Evolutionary conservation across 1,140 invertebrate species (phyloP).

Genomic region (Drosophila guanche): DNA sequence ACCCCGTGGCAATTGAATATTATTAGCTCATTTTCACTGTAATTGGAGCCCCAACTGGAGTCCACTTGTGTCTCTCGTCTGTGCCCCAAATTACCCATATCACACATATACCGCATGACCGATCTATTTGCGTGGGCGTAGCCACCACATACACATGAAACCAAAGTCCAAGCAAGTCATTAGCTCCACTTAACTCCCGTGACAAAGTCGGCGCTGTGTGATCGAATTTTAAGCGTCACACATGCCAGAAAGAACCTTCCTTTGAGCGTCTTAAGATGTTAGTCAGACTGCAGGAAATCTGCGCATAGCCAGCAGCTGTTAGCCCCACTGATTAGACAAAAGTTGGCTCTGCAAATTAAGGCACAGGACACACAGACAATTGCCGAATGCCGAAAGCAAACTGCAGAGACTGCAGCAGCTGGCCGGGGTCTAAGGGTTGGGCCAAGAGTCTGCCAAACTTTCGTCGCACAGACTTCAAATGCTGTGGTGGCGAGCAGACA

Average conservation of each 20-base stretch:
- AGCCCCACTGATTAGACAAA: conserved; percentile 44
- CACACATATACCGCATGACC: conserved; percentile 39
- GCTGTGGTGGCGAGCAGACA: too few relatives aligned
- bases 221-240: not conserved
- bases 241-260: too few relatives aligned
- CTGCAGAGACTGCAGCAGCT: conserved; percentile 47
- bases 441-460: conserved; percentile 39
- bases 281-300: conserved; percentile 23
- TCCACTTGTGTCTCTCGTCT: not conserved
- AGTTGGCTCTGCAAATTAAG: conserved; percentile 47
- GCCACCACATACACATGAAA: not conserved
- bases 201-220: not conserved
- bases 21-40: conserved; percentile 62
- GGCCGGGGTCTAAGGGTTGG: not conserved
- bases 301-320: conserved; percentile 31
- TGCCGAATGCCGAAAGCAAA: conserved; percentile 24
- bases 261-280: not conserved
- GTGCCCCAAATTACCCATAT: conserved; percentile 63
- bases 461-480: conserved; percentile 49
- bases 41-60: conserved; percentile 44
- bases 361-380: conserved; percentile 23
- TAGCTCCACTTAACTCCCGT: conserved; percentile 16
- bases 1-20: conserved; percentile 69
- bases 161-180: conserved; percentile 2
- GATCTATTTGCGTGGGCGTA: conserved; percentile 23